Percentiles rank a stretch among this genome's conserved stretches.
Conservation (phyloP, 2,113 vertebrate species). For the Calyptomena viridis region DNA sequence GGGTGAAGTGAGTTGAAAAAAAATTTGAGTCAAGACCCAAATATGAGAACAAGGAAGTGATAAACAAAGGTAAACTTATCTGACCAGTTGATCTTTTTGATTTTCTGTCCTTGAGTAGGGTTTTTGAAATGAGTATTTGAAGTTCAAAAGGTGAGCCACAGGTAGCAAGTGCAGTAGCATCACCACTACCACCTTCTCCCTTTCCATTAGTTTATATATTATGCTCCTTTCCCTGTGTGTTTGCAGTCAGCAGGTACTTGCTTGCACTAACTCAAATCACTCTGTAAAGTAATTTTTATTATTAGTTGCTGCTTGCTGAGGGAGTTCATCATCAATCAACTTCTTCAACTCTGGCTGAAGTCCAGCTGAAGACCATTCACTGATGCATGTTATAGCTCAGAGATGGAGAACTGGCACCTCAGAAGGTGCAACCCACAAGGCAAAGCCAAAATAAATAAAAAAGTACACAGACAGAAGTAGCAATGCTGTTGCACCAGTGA, state of each 20-base stretch:
- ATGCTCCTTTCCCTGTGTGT: not conserved
- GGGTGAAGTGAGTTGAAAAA: not conserved
- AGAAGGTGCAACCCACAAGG: not conserved
- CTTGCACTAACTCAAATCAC: not conserved
- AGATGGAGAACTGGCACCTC: not conserved
- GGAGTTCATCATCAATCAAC: not conserved
- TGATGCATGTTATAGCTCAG: not conserved
- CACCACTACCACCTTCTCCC: not conserved
- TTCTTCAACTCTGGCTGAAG: not conserved
- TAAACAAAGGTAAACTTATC: not conserved
- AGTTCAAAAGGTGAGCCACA: not conserved
- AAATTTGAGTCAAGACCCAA: not conserved
- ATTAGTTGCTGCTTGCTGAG: not conserved
- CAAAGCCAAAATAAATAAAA: not conserved
- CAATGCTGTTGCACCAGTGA: not conserved
- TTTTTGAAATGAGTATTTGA: not conserved
- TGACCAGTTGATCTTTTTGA: not conserved
- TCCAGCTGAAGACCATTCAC: not conserved
- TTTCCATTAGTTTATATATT: too few relatives aligned
- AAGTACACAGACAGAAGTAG: not conserved
- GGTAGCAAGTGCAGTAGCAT: not conserved
- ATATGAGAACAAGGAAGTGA: not conserved
- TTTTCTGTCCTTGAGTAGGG: not conserved
- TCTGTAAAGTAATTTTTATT: not conserved
- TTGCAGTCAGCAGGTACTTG: not conserved